A percentile compares a stretch with the other conserved stretches of the same genome.
Conservation (phyloP, 2,888 invertebrate genomes). For the Epinotia nisella region DNA sequence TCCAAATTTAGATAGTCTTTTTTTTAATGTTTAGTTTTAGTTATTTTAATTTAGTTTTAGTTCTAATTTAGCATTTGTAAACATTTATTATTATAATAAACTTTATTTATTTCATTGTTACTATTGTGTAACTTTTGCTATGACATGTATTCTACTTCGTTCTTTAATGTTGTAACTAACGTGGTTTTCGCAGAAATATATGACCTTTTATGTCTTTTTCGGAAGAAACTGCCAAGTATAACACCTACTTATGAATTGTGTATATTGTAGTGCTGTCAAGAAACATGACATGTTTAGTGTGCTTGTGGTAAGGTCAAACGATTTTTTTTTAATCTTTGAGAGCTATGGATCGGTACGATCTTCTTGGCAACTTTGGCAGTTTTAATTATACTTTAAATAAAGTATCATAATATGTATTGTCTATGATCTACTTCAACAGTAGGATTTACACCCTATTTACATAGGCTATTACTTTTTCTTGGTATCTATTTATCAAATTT, state of each 20-base stretch:
- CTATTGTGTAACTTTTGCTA: conserved; percentile 35
- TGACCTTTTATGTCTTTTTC: background rate
- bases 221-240: conserved; percentile 25
- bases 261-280: conserved; percentile 28
- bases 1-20: too few species aligned
- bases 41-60: too few species aligned
- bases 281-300: conserved; percentile 11
- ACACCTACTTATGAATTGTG: conserved; percentile 15
- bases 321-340: conserved; percentile 3
- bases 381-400: too few species aligned
- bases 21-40: too few species aligned
- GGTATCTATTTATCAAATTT: too few species aligned
- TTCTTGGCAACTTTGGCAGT: background rate
- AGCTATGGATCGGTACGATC: background rate
- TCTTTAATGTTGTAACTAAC: background rate
- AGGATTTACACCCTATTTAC: too few species aligned
- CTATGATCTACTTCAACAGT: too few species aligned
- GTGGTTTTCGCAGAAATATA: background rate
- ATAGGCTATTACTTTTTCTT: too few species aligned
- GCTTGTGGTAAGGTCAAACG: conserved; percentile 6
- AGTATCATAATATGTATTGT: too few species aligned
- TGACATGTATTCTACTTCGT: conserved; percentile 13
- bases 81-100: too few species aligned
- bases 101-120: too few species aligned
- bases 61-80: too few species aligned